phyloP scores from a whole-genome alignment of 2,888 invertebrate genomes.

The Biston stratarius region DNA sequence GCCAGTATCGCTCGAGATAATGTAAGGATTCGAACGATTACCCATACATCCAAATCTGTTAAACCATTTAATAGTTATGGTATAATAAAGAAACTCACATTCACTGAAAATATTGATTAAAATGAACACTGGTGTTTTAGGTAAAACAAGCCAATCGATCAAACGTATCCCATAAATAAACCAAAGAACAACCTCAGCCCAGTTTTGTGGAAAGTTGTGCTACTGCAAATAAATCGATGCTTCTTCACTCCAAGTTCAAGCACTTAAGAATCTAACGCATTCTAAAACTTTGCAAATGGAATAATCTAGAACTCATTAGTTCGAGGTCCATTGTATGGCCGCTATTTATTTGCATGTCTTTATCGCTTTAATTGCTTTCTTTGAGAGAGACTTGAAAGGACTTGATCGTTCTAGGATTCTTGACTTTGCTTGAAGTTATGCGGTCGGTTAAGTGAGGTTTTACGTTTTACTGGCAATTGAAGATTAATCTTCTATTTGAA shows the following conservation, averaged over 20 bases:
- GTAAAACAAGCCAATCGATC: not conserved
- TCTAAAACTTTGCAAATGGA: conserved; percentile 32
- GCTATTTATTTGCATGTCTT: conserved; percentile 13
- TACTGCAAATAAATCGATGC: conserved; percentile 1
- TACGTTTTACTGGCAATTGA: not conserved
- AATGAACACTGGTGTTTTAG: too few relatives aligned
- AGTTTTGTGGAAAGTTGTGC: not conserved
- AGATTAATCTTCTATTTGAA: conserved; percentile 14
- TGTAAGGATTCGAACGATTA: too few relatives aligned
- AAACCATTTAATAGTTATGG: too few relatives aligned
- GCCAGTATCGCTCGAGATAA: too few relatives aligned
- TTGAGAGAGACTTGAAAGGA: conserved; percentile 6
- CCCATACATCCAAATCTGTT: too few relatives aligned
- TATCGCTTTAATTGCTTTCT: conserved; percentile 26
- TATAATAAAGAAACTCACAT: too few relatives aligned
- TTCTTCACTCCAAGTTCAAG: conserved; percentile 13
- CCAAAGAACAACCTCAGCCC: too few relatives aligned
- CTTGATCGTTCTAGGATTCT: not conserved
- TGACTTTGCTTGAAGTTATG: conserved; percentile 13
- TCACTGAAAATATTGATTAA: too few relatives aligned
- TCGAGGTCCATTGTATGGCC: conserved; percentile 12
- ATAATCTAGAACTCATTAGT: conserved; percentile 43
- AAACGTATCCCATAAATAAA: too few relatives aligned
- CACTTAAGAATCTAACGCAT: conserved; percentile 30
- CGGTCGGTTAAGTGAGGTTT: conserved; percentile 7